Evolutionary conservation across 2,888 invertebrate genomes (phyloP), one percentile per base, ranked within the genome.

Genomic region (Phengaris arion): DNA sequence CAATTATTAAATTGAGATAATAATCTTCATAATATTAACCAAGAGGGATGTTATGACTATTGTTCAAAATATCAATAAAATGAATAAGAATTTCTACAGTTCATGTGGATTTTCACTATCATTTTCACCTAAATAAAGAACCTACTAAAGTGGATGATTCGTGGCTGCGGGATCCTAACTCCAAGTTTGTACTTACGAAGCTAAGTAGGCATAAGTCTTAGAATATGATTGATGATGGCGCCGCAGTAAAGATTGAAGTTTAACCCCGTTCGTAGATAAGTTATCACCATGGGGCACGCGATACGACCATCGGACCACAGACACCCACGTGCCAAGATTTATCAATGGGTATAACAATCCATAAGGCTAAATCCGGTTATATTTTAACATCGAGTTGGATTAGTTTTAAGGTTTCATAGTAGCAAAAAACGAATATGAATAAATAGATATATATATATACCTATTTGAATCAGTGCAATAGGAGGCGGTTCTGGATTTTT

Each of bases 181-280:
- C 22, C 22, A 35, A 64, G 5, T 64, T 64, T 35, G 15, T 10
- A 64, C 22, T 64, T 64, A 64, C 35, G 1, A 35, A 35, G 35
- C 22, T 64, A 64, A 64, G 59, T 35, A 22, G 15, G 15, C 15
- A 57, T 3, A 57, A 15, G 57, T 57, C 57, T 57, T 57, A 35
- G 57, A n/a, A 64, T 64, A 64, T 64, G 59, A 64, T 64, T 64
- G 22, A 64, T 64, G 35, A 22, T 22, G 59, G 59, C 59, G 59
- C 59, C 59, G 22, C 57, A 57, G 15, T 64, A 10, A 10, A 64
- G 59, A 64, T 64, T 64, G 59, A 64, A 64, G 59, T 64, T 64
- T 35, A 64, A 64, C 59, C 59, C 59, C 59, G 54, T 64, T 64
- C 35, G 59, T 64, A 64, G 35, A 64, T 35, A 64, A 64, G 59